Evolutionary conservation across 2,113 vertebrate species (phyloP), one percentile per base, ranked within the genome.

Genomic region (Morone saxatilis): DNA sequence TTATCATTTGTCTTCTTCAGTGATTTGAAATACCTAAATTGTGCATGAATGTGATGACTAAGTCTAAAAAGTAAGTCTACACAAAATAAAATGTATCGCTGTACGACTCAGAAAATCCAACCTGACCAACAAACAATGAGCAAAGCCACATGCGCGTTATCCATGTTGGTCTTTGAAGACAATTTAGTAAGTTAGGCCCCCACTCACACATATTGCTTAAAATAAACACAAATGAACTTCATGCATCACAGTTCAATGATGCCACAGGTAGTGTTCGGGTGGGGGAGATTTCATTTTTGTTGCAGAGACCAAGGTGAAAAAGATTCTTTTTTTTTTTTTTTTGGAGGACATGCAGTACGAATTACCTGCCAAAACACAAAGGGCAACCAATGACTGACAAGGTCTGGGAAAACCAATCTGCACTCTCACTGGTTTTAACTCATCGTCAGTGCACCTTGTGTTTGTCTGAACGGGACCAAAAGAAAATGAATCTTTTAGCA

Each of bases 361-460:
- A 45, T 67, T 16, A 56, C 11, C 62, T 47, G 51, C 57, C 40
- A n/a, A 69, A 60, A 7, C 4, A 60, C 54, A 36, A 61, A 14
- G n/a, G 7, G 56, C 13, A 40, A 41, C 54, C 54, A 31, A 10
- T 51, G 54, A 50, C 56, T 31, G 66, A 78, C 56, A 48, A 17
- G 13, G 16, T 51, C 40, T 10, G 61, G 4, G 61, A 76, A 57
- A 78, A 51, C 20, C 54, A 50, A 36, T 16, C 48, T 47, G 40
- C 25, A 1, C 40, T 76, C 74, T 13, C 5, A 5, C 59, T 40
- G 60, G 65, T 17, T 70, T 38, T 38, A 54, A 56, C 56, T 82
- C 57, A 47, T 81, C 70, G 41, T 50, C 70, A 67, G 43, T 4
- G 57, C 80, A 48, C 53, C 38, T 25, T 19, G 20, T 53, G 53